Conservation (phyloP, 2,797 vertebrate genomes). For the Denticeps clupeoides region DNA sequence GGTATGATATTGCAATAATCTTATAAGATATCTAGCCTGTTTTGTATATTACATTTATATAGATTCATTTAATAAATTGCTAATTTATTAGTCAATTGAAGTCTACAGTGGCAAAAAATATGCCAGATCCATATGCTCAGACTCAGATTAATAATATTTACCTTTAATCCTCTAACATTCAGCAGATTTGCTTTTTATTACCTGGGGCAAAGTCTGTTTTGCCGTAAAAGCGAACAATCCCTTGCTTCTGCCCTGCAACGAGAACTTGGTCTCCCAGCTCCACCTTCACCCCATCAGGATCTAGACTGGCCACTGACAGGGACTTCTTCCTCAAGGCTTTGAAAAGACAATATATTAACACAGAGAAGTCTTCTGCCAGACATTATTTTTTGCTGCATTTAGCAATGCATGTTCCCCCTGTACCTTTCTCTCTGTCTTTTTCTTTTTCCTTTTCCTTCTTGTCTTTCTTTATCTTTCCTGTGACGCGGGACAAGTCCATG, state of each 20-base stretch:
- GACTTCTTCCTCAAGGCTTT: slow-evolving; percentile 67
- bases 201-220: slow-evolving; percentile 91
- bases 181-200: slow-evolving; percentile 24
- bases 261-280: slow-evolving; percentile 83
- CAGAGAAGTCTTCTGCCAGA: not conserved
- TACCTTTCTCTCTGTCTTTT: slow-evolving; percentile 27
- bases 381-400: too few relatives aligned
- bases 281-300: slow-evolving; percentile 72
- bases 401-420: slow-evolving; percentile 1
- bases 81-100: too few relatives aligned
- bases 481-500: slow-evolving; percentile 75
- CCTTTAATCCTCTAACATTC: not conserved
- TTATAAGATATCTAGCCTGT: too few relatives aligned
- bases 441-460: slow-evolving; percentile 67
- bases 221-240: slow-evolving; percentile 76
- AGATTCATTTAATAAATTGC: too few relatives aligned
- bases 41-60: too few relatives aligned
- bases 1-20: too few relatives aligned
- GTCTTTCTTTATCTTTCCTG: slow-evolving; percentile 75
- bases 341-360: not conserved
- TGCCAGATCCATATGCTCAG: too few relatives aligned
- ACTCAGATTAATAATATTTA: too few relatives aligned
- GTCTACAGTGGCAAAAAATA: too few relatives aligned
- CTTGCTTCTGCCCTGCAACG: slow-evolving; percentile 82
- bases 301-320: slow-evolving; percentile 61